These are phyloP conservation scores for Arvicola amphibius DNA, from an alignment of 2,797 vertebrate genomes.

Conservation along the genomic window DNA sequence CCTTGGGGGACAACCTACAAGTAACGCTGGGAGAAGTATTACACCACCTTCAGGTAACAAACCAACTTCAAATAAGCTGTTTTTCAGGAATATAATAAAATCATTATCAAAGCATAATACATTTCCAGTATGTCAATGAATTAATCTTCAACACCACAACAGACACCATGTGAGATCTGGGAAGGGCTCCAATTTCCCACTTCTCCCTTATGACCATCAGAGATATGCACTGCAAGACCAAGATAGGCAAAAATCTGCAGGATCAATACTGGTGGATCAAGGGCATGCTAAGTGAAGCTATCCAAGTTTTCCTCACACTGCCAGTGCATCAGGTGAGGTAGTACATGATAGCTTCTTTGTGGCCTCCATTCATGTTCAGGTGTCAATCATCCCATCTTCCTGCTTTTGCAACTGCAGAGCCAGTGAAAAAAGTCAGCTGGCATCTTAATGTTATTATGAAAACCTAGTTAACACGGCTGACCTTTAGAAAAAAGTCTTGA, in stretches of 20 bases:
- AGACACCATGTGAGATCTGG: not conserved
- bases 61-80: not conserved
- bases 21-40: not conserved
- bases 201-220: conserved; percentile 8
- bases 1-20: not conserved
- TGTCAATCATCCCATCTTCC: not conserved
- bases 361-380: not conserved
- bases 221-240: not conserved
- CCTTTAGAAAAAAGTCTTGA: not conserved
- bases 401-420: not conserved
- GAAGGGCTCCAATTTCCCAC: not conserved
- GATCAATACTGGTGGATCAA: not conserved
- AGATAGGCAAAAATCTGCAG: not conserved
- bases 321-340: not conserved
- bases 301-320: not conserved
- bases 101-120: not conserved
- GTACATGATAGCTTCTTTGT: not conserved
- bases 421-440: not conserved
- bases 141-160: conserved; percentile 38
- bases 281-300: not conserved
- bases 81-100: conserved; percentile 48
- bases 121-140: not conserved
- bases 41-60: not conserved
- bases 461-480: not conserved
- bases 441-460: conserved; percentile 13